Conservation (phyloP, 2,113 vertebrate species). For the Tragelaphus imberbis region DNA sequence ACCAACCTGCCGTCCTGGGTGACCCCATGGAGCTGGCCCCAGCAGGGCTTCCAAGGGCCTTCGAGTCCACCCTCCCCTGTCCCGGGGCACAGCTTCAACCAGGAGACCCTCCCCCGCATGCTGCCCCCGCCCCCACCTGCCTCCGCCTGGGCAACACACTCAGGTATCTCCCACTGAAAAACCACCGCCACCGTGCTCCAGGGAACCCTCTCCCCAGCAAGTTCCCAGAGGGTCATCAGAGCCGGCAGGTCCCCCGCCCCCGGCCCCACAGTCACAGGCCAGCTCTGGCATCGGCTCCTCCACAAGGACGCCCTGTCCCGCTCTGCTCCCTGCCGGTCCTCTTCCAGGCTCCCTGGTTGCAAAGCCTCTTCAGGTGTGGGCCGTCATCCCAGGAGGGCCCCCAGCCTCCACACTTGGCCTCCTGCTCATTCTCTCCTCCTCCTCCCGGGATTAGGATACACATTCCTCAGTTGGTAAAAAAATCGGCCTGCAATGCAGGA, state of each 20-base stretch:
- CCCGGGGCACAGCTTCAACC: accelerated
- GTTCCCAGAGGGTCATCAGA: too few relatives aligned
- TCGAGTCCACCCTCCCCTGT: slow-evolving; percentile 5
- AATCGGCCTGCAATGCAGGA: too few relatives aligned
- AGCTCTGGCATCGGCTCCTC: not conserved
- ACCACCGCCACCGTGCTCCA: not conserved
- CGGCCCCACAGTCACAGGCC: not conserved
- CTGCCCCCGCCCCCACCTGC: not conserved
- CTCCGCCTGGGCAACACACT: not conserved
- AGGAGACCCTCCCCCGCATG: not conserved
- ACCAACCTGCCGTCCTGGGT: not conserved
- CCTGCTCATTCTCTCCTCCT: not conserved
- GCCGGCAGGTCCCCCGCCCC: too few relatives aligned
- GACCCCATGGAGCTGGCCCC: not conserved
- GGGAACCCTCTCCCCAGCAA: not conserved
- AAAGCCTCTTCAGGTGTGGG: not conserved
- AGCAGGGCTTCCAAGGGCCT: not conserved
- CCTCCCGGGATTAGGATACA: not conserved
- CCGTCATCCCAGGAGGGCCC: not conserved
- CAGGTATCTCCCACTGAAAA: not conserved
- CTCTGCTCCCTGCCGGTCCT: not conserved
- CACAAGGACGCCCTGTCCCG: not conserved
- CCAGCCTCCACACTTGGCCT: not conserved
- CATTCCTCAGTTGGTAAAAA: too few relatives aligned
- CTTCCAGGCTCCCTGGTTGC: not conserved